phyloP scores from a whole-genome alignment of 2,113 vertebrate genomes.

The Polyodon spathula region DNA sequence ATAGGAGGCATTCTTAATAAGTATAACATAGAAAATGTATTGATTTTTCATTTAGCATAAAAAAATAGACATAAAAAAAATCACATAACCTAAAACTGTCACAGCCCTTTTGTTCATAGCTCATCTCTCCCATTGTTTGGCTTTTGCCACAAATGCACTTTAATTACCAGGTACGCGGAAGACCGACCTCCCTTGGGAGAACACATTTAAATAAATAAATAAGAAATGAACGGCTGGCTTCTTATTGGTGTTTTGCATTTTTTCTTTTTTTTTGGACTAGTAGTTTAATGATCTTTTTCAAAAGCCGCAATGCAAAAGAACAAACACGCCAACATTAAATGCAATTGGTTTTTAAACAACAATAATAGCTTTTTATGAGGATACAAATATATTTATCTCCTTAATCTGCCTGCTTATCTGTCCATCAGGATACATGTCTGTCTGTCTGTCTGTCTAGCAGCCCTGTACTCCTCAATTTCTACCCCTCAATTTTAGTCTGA shows the following conservation, averaged over 20 bases:
- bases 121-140: constrained; percentile 77
- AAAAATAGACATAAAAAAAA: constrained; percentile 71
- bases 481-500: too few relatives aligned
- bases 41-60: constrained; percentile 95
- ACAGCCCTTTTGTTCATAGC: constrained; percentile 95
- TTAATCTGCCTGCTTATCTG: neutral
- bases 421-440: neutral
- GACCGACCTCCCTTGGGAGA: constrained; percentile 14
- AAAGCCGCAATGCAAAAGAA: too few relatives aligned
- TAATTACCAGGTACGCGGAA: constrained; percentile 79
- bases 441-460: too few relatives aligned
- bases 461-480: too few relatives aligned
- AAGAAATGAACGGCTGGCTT: constrained; percentile 36
- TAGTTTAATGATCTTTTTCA: too few relatives aligned
- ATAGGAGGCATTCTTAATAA: constrained; percentile 87
- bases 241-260: too few relatives aligned
- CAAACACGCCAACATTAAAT: too few relatives aligned
- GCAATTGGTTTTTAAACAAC: neutral
- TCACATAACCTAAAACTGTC: constrained; percentile 95
- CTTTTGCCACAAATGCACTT: constrained; percentile 80
- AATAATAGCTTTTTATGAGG: neutral
- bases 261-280: too few relatives aligned
- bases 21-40: constrained; percentile 96
- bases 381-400: too few relatives aligned
- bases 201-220: constrained; percentile 31